phyloP scores from a whole-genome alignment of 2,888 invertebrate genomes.

The Yponomeuta sedellus region DNA sequence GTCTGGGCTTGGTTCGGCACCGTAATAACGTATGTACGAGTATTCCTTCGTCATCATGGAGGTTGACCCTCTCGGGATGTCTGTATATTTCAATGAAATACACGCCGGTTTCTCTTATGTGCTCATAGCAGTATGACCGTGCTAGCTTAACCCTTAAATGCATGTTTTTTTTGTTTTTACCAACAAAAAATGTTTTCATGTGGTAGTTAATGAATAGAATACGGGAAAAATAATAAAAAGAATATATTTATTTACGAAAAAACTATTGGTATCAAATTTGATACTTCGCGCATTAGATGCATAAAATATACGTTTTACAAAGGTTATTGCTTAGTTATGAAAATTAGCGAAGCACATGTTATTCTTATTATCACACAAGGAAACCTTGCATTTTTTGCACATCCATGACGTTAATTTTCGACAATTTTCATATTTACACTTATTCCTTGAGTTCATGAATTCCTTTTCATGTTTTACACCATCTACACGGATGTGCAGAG shows the following conservation, averaged over 20 bases:
- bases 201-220: too few relatives aligned
- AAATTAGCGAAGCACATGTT: neutral
- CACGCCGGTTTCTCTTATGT: too few relatives aligned
- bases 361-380: neutral
- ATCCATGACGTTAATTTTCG: neutral
- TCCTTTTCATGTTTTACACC: neutral
- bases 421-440: slow-evolving; percentile 2
- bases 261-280: neutral
- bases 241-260: neutral
- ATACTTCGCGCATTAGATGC: neutral
- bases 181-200: too few relatives aligned
- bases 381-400: slow-evolving; percentile 7
- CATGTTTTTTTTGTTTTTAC: too few relatives aligned
- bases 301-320: neutral
- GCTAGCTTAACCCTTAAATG: too few relatives aligned
- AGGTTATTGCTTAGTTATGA: neutral
- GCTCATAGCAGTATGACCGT: too few relatives aligned
- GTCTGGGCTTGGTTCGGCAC: too few relatives aligned
- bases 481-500: neutral
- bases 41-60: too few relatives aligned
- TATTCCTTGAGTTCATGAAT: neutral
- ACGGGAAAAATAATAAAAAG: too few relatives aligned
- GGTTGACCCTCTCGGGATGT: too few relatives aligned
- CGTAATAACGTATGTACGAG: too few relatives aligned
- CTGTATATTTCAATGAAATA: too few relatives aligned